A percentile compares a stretch with the other conserved stretches of the same genome.
phyloP scores from a whole-genome alignment of 2,888 invertebrate species.

The Linyphia triangularis region DNA sequence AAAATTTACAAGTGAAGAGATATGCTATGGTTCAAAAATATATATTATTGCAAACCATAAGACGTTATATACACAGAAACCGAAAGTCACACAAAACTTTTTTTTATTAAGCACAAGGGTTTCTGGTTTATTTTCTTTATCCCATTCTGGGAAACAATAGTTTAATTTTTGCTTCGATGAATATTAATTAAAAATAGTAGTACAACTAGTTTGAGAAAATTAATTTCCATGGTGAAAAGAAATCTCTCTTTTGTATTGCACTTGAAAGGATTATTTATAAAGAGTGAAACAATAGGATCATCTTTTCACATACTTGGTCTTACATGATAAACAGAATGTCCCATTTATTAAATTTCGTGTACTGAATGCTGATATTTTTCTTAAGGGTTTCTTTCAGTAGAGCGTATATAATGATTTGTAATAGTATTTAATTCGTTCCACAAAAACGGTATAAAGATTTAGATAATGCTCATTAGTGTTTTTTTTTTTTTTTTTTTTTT shows the following conservation, averaged over 20 bases:
- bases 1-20: too few relatives aligned
- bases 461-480: too few relatives aligned
- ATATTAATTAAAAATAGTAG: not conserved
- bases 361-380: not conserved
- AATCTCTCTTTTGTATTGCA: slow-evolving; percentile 8
- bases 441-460: too few relatives aligned
- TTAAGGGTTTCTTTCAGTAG: too few relatives aligned
- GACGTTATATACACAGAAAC: too few relatives aligned
- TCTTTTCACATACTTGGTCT: not conserved
- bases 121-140: not conserved
- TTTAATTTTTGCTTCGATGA: not conserved
- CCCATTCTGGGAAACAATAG: slow-evolving; percentile 4
- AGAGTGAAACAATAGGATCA: not conserved
- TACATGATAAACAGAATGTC: not conserved
- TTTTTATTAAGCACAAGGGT: not conserved
- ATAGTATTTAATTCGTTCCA: too few relatives aligned
- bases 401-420: too few relatives aligned
- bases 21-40: too few relatives aligned
- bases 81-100: too few relatives aligned
- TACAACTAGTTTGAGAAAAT: too few relatives aligned
- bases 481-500: too few relatives aligned
- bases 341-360: slow-evolving; percentile 4
- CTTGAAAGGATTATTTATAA: not conserved
- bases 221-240: slow-evolving; percentile 13
- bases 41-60: too few relatives aligned